Evolutionary conservation across 2,888 invertebrate species (phyloP).

Genomic region (Anticlea derivata): DNA sequence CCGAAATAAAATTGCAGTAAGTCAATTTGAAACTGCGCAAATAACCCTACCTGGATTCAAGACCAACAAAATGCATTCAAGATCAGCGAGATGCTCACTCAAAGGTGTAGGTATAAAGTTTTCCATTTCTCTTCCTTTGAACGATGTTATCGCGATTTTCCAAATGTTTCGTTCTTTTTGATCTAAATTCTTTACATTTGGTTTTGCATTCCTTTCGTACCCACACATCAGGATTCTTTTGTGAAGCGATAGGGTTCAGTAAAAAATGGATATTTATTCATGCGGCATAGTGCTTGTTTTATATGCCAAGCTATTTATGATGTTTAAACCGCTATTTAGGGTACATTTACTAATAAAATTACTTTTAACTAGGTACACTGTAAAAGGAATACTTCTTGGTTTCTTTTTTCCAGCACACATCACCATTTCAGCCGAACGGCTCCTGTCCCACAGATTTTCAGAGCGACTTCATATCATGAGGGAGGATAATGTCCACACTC

Average conservation of each 20-base stretch:
- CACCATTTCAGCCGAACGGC: too few species aligned
- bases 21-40: slow-evolving; percentile 22
- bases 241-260: slow-evolving; percentile 61
- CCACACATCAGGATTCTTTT: slow-evolving; percentile 74
- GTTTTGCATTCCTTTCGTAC: slow-evolving; percentile 65
- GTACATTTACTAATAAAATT: too few species aligned
- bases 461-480: too few species aligned
- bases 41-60: slow-evolving; percentile 13
- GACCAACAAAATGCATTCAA: slow-evolving; percentile 38
- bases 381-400: too few species aligned
- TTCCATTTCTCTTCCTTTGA: slow-evolving; percentile 75
- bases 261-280: slow-evolving; percentile 60
- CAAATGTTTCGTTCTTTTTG: slow-evolving; percentile 77
- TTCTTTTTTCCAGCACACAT: too few species aligned
- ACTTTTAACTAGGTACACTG: too few species aligned
- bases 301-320: slow-evolving; percentile 5
- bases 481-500: too few species aligned
- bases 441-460: too few species aligned
- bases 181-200: slow-evolving; percentile 76
- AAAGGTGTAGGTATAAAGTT: slow-evolving; percentile 74
- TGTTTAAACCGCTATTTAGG: too few species aligned
- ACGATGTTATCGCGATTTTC: slow-evolving; percentile 76
- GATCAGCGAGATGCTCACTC: slow-evolving; percentile 61
- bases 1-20: slow-evolving; percentile 7
- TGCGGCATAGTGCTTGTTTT: slow-evolving; percentile 25